phyloP scores from a whole-genome alignment of 2,113 vertebrate genomes.

The Tautogolabrus adspersus region DNA sequence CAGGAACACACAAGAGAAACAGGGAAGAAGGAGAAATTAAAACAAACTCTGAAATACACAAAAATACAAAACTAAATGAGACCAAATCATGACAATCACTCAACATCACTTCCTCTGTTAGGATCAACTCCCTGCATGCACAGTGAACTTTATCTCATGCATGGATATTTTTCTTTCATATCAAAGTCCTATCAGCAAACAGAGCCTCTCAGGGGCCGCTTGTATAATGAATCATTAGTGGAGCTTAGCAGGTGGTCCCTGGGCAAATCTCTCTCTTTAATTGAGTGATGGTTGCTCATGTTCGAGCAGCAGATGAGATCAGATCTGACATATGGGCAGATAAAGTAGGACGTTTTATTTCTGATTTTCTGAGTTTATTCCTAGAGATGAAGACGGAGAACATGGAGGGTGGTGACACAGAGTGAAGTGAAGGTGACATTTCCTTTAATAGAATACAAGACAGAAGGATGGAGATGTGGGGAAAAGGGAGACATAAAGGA shows the following conservation, averaged over 20 bases:
- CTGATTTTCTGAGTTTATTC: background rate
- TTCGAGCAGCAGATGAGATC: background rate
- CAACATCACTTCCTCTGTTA: too few relatives aligned
- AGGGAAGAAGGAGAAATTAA: too few relatives aligned
- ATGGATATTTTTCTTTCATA: background rate
- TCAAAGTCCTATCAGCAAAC: background rate
- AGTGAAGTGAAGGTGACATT: constrained; percentile 22
- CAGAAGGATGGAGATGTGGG: background rate
- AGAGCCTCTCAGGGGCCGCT: background rate
- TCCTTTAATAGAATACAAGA: constrained; percentile 12
- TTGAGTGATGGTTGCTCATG: background rate
- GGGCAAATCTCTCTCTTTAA: background rate
- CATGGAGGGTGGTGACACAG: background rate
- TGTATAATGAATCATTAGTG: background rate
- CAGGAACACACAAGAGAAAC: too few relatives aligned
- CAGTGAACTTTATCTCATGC: background rate
- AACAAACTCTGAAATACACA: too few relatives aligned
- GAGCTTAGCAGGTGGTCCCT: background rate
- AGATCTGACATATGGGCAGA: constrained; percentile 9
- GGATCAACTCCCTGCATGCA: background rate
- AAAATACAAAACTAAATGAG: too few relatives aligned
- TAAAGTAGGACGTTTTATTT: background rate
- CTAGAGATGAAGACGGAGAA: background rate
- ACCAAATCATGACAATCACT: too few relatives aligned
- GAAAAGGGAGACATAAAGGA: background rate